Base-by-base conservation (phyloP, 1,140 invertebrate species). In the Bombus soroeensis region DNA sequence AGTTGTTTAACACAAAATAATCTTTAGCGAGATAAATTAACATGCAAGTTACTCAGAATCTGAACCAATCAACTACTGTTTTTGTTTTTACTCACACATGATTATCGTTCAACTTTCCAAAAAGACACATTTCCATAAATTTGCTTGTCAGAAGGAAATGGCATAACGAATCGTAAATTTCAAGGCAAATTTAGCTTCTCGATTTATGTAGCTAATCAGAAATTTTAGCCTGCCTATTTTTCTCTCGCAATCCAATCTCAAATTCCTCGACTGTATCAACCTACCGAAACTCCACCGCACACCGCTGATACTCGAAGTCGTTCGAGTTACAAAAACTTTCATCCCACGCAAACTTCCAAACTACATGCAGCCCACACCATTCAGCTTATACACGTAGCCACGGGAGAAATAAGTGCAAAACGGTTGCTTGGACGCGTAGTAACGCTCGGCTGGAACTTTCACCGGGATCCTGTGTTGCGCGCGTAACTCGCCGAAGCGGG, bases 311-410 rank as follows among this genome's bases (percentile, higher is more conserved):
- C 28, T 62, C 59, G 10, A 59, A 59, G 57, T 28, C 57, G 57
- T 25, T 25, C 10, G 28, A 62, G 59, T n/a, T 62, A 28, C 28
- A 13, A n/a, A 62, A 62, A 13, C 37, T 34, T 25, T 9, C 68
- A 5, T 39, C 68, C 68, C 37, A 71, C 68, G 68, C 37, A 1
- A 53, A 71, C 68, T 71, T 39, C 68, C 68, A 73, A 73, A 73
- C 71, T 43, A 12, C 6, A 6, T 15, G 8, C 25, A 25, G 5
- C 39, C 25, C 70, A n/a, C 68, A 39, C 34, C 25, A 12, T 39
- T 5, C 70, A 10, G 5, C n/a, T 66, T n/a, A 15, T 32, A 32
- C 62, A n/a, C n/a, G 6, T 32, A 32, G n/a, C 10, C n/a, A 6
- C n/a, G 2, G 28, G 22, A 18, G 57, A 59, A 76, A 39, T 15